A percentile compares a stretch with the other conserved stretches of the same genome.
phyloP scores from a whole-genome alignment of 2,888 invertebrate species.

The Cabera pusaria region DNA sequence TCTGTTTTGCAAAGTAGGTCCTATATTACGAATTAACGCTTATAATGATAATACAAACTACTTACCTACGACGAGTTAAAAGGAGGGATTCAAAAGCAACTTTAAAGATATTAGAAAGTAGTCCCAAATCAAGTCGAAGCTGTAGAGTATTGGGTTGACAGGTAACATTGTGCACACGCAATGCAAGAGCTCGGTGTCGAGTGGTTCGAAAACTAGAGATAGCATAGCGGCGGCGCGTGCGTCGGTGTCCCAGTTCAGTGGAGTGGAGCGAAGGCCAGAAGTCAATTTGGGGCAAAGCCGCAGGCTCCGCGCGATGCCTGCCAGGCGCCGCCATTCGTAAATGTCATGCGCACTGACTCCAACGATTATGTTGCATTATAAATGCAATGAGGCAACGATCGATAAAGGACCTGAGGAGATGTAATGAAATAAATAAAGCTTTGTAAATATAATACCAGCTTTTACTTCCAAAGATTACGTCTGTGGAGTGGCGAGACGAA shows the following conservation, averaged over 20 bases:
- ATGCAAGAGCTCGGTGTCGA: slow-evolving; percentile 42
- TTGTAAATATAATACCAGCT: slow-evolving; percentile 3
- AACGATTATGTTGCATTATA: slow-evolving; percentile 54
- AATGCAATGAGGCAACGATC: slow-evolving; percentile 29
- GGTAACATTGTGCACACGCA: slow-evolving; percentile 40
- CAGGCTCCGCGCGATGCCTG: slow-evolving; percentile 54
- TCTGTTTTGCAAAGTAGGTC: neutral
- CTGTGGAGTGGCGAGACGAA: slow-evolving; percentile 11
- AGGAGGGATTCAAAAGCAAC: slow-evolving; percentile 4
- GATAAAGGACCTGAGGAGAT: slow-evolving; percentile 33
- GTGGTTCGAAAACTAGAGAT: slow-evolving; percentile 37
- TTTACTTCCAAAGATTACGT: slow-evolving; percentile 10
- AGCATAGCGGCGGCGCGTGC: slow-evolving; percentile 41
- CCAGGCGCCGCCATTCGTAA: slow-evolving; percentile 49
- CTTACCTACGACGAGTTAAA: neutral
- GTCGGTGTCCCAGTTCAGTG: slow-evolving; percentile 57
- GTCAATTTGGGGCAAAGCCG: slow-evolving; percentile 65
- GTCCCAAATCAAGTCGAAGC: slow-evolving; percentile 32
- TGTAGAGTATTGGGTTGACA: slow-evolving; percentile 33
- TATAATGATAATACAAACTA: no score
- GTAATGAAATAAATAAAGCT: slow-evolving; percentile 13
- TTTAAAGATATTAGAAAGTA: slow-evolving; percentile 35
- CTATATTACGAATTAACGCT: neutral
- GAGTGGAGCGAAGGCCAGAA: slow-evolving; percentile 62
- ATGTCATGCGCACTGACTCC: slow-evolving; percentile 67